A percentile compares a stretch with the other conserved stretches of the same genome.
phyloP scores from a whole-genome alignment of 2,888 invertebrate species.

The Scrobipalpa costella region DNA sequence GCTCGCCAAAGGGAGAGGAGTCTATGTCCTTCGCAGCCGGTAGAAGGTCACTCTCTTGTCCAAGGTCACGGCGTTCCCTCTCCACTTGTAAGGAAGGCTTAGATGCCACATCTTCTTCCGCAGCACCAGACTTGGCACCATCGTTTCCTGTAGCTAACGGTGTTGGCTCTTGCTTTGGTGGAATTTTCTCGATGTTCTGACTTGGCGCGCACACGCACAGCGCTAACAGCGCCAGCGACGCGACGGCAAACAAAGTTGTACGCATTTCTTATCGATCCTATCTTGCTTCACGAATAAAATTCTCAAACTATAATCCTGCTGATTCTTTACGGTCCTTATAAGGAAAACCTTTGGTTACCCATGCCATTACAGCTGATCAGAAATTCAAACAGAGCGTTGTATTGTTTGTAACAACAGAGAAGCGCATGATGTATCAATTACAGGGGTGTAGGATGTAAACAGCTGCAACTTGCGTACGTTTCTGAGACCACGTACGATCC shows the following conservation, averaged over 20 bases:
- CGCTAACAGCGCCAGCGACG: conserved; percentile 69
- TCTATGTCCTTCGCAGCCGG: conserved; percentile 62
- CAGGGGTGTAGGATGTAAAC: background rate
- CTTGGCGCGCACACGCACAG: conserved; percentile 60
- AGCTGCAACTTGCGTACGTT: background rate
- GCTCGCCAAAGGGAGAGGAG: conserved; percentile 62
- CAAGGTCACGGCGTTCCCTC: conserved; percentile 60
- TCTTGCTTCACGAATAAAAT: conserved; percentile 60
- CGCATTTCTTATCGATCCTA: conserved; percentile 72
- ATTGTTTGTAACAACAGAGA: conserved; percentile 58
- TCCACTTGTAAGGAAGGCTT: conserved; percentile 31
- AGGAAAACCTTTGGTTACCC: conserved; percentile 52
- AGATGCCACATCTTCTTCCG: conserved; percentile 65
- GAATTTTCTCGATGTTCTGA: conserved; percentile 73
- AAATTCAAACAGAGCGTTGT: conserved; percentile 56
- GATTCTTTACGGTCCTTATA: conserved; percentile 49
- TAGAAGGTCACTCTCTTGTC: conserved; percentile 66
- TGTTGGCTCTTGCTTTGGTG: conserved; percentile 66
- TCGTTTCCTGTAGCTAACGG: conserved; percentile 72
- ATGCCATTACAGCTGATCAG: conserved; percentile 62
- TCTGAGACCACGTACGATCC: background rate
- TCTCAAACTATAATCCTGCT: conserved; percentile 40
- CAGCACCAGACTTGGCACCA: conserved; percentile 71
- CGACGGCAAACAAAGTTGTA: conserved; percentile 69
- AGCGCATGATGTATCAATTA: conserved; percentile 55